Evolutionary conservation across 2,797 vertebrate species (phyloP).

Genomic region (Botia kubotai): DNA sequence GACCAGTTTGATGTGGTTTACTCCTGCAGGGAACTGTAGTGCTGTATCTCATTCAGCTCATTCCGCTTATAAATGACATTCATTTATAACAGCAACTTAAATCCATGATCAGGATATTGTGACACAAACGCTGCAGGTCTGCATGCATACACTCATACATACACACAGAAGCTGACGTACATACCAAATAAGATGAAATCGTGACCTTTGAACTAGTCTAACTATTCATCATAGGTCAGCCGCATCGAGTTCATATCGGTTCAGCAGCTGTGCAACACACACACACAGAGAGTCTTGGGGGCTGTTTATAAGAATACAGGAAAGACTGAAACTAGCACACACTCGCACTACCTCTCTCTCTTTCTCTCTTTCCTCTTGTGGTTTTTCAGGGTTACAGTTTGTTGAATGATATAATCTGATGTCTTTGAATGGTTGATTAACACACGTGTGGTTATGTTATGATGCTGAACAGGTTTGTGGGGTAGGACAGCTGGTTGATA

Average conservation of each 20-base stretch:
- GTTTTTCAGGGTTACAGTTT: neutral
- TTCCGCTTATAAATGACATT: no score
- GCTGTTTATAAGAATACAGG: constrained; percentile 39
- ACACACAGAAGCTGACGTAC: constrained; percentile 32
- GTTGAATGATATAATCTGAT: neutral
- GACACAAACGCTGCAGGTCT: no score
- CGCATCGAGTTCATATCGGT: constrained; percentile 44
- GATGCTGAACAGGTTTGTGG: no score
- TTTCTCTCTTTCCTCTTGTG: neutral
- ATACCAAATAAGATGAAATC: constrained; percentile 41
- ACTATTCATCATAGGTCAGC: constrained; percentile 51
- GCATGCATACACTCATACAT: neutral
- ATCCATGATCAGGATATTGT: no score
- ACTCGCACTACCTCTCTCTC: neutral
- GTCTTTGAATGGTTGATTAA: no score
- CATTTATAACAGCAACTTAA: no score
- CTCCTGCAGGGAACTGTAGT: no score
- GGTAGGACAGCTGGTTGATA: no score
- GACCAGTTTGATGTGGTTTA: neutral
- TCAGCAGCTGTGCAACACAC: constrained; percentile 53
- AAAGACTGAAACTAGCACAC: constrained; percentile 9
- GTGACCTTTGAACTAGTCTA: constrained; percentile 46
- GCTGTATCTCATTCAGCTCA: no score
- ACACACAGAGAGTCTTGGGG: constrained; percentile 42
- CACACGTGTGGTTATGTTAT: no score